Evolutionary conservation across 2,113 vertebrate genomes (phyloP).

Genomic region (Marmota monax): DNA sequence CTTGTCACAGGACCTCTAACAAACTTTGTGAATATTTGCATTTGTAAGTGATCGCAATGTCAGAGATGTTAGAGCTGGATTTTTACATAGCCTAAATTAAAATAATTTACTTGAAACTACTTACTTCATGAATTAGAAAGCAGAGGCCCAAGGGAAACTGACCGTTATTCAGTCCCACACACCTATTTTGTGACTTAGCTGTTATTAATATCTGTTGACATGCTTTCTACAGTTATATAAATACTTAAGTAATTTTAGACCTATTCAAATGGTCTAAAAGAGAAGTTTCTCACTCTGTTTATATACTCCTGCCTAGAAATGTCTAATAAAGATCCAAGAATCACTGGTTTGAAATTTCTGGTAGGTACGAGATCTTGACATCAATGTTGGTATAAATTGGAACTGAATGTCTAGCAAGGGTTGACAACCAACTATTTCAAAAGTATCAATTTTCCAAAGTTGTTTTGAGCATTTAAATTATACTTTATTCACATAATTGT

Average conservation of each 20-base stretch:
- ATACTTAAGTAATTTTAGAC: not conserved
- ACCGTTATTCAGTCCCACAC: accelerated
- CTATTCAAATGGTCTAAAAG: not conserved
- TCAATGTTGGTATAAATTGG: not conserved
- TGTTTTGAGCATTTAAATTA: not conserved
- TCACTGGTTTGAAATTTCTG: not conserved
- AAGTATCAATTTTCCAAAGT: not conserved
- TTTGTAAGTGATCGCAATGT: not conserved
- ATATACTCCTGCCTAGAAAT: too few species aligned
- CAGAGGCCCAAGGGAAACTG: not conserved
- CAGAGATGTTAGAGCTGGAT: not conserved
- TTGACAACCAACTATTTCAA: not conserved
- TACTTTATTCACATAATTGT: not conserved
- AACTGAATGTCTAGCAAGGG: not conserved
- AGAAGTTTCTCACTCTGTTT: not conserved
- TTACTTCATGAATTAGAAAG: not conserved
- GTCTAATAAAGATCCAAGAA: not conserved
- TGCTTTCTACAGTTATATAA: not conserved
- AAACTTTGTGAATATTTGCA: not conserved
- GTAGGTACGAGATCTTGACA: not conserved
- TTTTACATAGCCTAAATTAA: not conserved
- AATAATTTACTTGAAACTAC: not conserved
- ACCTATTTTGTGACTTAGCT: not conserved
- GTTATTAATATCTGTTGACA: not conserved
- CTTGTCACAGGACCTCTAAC: not conserved